Base-by-base conservation (phyloP, 1,140 invertebrate genomes). In the Tetramorium simillimum region DNA sequence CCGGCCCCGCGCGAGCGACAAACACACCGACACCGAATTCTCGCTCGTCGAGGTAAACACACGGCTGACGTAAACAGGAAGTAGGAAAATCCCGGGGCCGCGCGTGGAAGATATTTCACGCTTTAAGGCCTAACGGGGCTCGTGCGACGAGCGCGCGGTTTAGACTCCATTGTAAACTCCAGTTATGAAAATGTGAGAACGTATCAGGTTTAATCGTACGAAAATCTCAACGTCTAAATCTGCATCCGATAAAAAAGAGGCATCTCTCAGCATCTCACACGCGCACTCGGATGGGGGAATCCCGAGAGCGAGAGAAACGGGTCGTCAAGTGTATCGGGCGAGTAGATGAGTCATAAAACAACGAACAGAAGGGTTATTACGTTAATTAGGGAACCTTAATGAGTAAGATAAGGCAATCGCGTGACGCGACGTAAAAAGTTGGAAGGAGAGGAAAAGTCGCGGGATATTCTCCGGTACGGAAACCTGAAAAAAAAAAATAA, bases 301-400 rank as follows among this genome's bases (percentile, higher is more conserved):
- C 21, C 14, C 40, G 14, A n/a, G 6, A 49, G 14, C 1, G 65
- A 10, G 21, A 43, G 37, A 56, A 43, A 70, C 5, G 7, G 49
- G n/a, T 53, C 9, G 63, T n/a, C 0, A 70, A 14, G 2, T 18
- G 14, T 56, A 70, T 70, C 21, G 65, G 65, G 33, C 40, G 10
- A 43, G n/a, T 43, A 73, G 58, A 84, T 24, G 7, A 62, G 18
- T 60, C 80, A 37, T 73, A 21, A 73, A 84, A 73, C 9, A 60
- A 33, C 18, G 49, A 53, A 56, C n/a, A 37, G n/a, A 46, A 14
- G 18, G 7, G 40, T 73, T 60, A 49, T 75, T 84, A 72, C 65
- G 49, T 84, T 84, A 84, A 84, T 75, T 73, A 84, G 28, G 24
- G 69, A 28, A 18, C 56, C 7, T 49, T 73, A 84, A 75, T 62